Base-by-base conservation (phyloP, 2,797 vertebrate species). In the Ambastaia sidthimunki region DNA sequence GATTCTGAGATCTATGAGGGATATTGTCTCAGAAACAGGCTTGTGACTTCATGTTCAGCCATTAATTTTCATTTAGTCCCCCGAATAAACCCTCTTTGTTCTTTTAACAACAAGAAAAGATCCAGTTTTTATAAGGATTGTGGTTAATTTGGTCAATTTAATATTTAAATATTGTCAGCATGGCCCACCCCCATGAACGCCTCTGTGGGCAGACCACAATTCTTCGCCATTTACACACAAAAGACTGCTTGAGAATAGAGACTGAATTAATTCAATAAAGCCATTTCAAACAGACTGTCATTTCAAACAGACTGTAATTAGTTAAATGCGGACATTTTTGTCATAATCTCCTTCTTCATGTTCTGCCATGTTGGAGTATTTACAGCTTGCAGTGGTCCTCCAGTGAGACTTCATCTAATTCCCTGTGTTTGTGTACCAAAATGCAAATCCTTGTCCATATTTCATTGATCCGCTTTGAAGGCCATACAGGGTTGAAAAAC, bases 71-170 rank as follows among this genome's bases (percentile, higher is more conserved):
- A 85, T 85, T 78, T 75, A 60, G 41, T 55, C 76, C 66, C 79
- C 68, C 60, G 81, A 82, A 70, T 80, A 76, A 69, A 68, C 68
- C 82, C 62, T 78, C 80, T 73, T 74, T 83, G 71, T 71, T 82
- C 72, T 50, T 71, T 82, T 86, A 87, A 83, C 80, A 72, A 85
- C 86, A 85, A 88, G 80, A 88, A 87, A 87, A 23, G 69, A 82
- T 65, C 52, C 50, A 31, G 50, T 71, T 72, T 77, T 69, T 71
- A 63, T 21, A 67, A 77, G 81, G 71, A 82, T 83, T 70, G 59
- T 74, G 69, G 44, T 78, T 83, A 55, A 83, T 81, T 80, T 71
- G 75, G 34, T 83, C 73, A 80, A 82, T 81, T 80, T 80, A 83
- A 84, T 82, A 85, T 78, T 84, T 83, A 86, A 80, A 74, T 68